Percentiles rank a stretch among this genome's conserved stretches.
phyloP scores from a whole-genome alignment of 2,888 invertebrate genomes.

The Oligia fasciuncula region DNA sequence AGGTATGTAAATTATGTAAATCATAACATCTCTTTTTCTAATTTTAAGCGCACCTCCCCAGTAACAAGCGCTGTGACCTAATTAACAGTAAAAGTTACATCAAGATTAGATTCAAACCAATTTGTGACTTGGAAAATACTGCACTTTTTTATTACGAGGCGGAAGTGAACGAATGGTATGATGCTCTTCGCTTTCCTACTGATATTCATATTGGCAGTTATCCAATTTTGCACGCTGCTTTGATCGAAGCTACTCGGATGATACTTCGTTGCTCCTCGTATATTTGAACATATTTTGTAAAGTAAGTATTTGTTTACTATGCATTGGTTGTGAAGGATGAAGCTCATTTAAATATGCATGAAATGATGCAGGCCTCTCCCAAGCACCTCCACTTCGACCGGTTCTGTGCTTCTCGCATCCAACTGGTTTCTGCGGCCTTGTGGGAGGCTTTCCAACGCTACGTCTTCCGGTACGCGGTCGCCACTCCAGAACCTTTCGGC shows the following conservation, averaged over 20 bases:
- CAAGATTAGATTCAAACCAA: constrained; percentile 46
- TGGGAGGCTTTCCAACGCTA: too few relatives aligned
- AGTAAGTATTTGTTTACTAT: constrained; percentile 38
- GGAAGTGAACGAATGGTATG: constrained; percentile 65
- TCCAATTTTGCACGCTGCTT: constrained; percentile 79
- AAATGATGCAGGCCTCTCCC: too few relatives aligned
- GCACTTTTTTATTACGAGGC: constrained; percentile 53
- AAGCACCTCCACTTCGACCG: too few relatives aligned
- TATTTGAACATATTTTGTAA: constrained; percentile 53
- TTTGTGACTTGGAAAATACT: constrained; percentile 59
- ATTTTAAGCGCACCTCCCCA: not conserved
- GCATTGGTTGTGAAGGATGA: not conserved
- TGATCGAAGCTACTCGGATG: constrained; percentile 55
- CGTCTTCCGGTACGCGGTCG: too few relatives aligned
- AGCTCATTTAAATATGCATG: not conserved
- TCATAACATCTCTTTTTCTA: not conserved
- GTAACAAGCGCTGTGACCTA: not conserved
- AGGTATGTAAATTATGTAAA: too few relatives aligned
- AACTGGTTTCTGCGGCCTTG: too few relatives aligned
- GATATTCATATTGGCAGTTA: constrained; percentile 75
- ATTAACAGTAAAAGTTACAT: constrained; percentile 22
- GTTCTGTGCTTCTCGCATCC: too few relatives aligned
- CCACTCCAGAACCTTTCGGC: too few relatives aligned
- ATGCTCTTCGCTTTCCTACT: constrained; percentile 66
- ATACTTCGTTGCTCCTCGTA: constrained; percentile 45